Base-by-base conservation (phyloP, 1,140 invertebrate genomes). In the Tetramorium parvispinum region DNA sequence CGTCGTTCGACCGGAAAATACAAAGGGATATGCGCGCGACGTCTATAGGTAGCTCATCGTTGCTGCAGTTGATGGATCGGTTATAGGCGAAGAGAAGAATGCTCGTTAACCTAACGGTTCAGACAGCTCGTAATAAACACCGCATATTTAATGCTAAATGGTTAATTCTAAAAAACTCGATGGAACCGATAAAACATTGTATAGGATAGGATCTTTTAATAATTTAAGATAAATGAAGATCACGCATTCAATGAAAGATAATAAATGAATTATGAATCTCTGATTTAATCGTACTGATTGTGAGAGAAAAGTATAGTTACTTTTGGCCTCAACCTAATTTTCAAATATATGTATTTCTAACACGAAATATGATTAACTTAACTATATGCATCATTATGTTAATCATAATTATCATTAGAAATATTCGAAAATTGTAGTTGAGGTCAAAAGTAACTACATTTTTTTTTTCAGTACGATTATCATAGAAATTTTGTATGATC, bases 1-100 rank as follows among this genome's bases (percentile, higher is more conserved):
- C 79, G 68, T 59, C 53, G 18, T 13, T 75, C 79, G 53, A 71
- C 79, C 68, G 68, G 53, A 83, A 83, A 83, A 83, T 75, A 83
- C 55, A 83, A 82, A 82, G 66, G 79, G 66, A 83, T 83, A 40
- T 83, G 79, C 68, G 79, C 53, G 43, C 66, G 79, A 83, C 79
- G 43, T 83, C 18, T 53, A 46, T 73, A 83, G 53, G 70, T 82
- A 70, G 68, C n/a, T 11, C 24, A 8, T 40, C 32, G 55, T 43
- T 83, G 68, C 79, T 83, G 79, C 68, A 49, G 40, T 49, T 83
- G 79, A 83, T 59, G 70, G 53, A 83, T 59, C 68, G 40, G 46
- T 55, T 46, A 53, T 79, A 32, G 40, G 40, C 3, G 43, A 49
- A 11, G 13, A 49, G 40, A 61, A 73, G 53, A 75, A 83, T 24